Evolutionary conservation across 2,797 vertebrate species (phyloP).

Genomic region (Mormyrus proboscirostris): DNA sequence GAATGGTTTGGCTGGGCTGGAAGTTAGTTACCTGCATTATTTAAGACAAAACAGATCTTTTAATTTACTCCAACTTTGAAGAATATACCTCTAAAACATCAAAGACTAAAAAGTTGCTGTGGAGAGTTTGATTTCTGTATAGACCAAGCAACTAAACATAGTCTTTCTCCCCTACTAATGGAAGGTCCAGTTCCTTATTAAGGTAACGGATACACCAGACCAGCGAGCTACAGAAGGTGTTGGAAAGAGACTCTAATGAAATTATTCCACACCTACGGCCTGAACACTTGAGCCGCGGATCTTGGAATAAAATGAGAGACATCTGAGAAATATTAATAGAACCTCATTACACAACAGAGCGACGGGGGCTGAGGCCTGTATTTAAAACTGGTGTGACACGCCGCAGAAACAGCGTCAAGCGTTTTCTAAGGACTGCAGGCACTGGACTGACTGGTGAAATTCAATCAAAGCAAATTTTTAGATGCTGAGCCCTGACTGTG

Average conservation of each 20-base stretch:
- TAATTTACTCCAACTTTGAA: not conserved
- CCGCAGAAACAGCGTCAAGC: not conserved
- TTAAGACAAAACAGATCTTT: not conserved
- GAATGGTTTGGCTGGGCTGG: not conserved
- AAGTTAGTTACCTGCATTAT: not conserved
- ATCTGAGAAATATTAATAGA: slow-evolving; percentile 22
- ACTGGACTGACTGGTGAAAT: not conserved
- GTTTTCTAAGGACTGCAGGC: not conserved
- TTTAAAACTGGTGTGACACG: slow-evolving; percentile 16
- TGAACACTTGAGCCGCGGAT: not conserved
- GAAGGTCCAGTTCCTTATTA: not conserved
- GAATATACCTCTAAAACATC: not conserved
- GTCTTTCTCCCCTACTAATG: not conserved
- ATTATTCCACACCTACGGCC: slow-evolving; percentile 11
- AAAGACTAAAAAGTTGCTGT: not conserved
- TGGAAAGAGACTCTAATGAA: not conserved
- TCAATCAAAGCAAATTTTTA: not conserved
- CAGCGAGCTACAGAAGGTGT: not conserved
- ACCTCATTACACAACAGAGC: slow-evolving; percentile 19
- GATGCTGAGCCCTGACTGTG: not conserved
- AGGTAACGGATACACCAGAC: not conserved
- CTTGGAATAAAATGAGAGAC: slow-evolving; percentile 6
- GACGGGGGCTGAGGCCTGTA: slow-evolving; percentile 15
- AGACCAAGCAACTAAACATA: not conserved
- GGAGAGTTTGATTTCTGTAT: not conserved